phyloP scores from a whole-genome alignment of 2,888 invertebrate species.

The Pegoplata infirma region DNA sequence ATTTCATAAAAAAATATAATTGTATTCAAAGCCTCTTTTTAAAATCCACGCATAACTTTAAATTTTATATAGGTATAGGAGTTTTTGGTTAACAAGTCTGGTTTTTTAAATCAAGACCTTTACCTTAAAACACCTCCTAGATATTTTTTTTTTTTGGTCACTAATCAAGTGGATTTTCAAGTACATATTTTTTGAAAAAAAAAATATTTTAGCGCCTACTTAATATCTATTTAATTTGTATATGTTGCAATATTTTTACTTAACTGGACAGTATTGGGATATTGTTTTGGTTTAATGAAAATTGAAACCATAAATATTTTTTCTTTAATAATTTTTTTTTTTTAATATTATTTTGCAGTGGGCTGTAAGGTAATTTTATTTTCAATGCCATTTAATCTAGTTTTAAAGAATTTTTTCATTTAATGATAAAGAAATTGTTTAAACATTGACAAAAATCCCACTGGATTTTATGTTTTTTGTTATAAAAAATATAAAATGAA shows the following conservation, averaged over 20 bases:
- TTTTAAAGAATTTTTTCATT: conserved; percentile 43
- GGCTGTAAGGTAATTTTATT: conserved; percentile 37
- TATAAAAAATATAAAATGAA: too few relatives aligned
- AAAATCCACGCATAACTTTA: neutral
- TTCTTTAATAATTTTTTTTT: neutral
- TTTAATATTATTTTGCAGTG: conserved; percentile 10
- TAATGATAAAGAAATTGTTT: conserved; percentile 50
- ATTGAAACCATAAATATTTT: neutral
- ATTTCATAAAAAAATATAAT: neutral
- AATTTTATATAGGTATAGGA: neutral
- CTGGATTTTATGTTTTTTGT: too few relatives aligned
- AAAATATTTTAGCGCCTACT: conserved; percentile 51
- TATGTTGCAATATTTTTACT: neutral
- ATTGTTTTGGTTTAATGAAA: neutral
- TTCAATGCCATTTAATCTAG: conserved; percentile 56
- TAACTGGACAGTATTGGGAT: neutral
- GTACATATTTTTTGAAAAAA: conserved; percentile 1
- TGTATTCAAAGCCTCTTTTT: neutral
- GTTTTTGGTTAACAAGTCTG: too few relatives aligned
- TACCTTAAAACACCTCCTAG: neutral
- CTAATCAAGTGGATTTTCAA: neutral
- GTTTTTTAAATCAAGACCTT: neutral
- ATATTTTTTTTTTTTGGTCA: neutral
- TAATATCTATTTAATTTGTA: conserved; percentile 36
- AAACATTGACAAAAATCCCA: conserved; percentile 46